Percentiles rank a stretch among this genome's conserved stretches.
These are phyloP conservation scores for Ochotona curzoniae DNA, from an alignment of 2,113 vertebrate genomes.

Conservation along the genomic window DNA sequence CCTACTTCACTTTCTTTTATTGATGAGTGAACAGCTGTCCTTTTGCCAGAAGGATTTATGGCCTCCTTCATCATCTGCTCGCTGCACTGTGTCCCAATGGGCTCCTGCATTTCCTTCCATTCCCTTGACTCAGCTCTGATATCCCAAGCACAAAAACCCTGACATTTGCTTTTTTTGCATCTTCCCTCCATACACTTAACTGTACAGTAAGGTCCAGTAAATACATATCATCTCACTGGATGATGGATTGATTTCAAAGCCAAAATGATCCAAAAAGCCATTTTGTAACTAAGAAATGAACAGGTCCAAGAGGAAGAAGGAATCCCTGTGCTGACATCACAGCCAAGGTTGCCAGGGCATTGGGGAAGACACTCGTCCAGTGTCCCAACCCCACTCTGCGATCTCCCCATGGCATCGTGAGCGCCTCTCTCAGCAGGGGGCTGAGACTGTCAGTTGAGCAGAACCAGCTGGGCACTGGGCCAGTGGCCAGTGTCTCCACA, in stretches of 20 bases:
- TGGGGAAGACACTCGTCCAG: too few relatives aligned
- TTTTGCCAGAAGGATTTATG: not conserved
- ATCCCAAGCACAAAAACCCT: not conserved
- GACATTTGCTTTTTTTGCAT: not conserved
- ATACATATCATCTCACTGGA: fast-evolving
- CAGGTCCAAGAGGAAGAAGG: not conserved
- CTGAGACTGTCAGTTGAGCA: not conserved
- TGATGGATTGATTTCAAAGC: not conserved
- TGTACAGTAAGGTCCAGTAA: fast-evolving
- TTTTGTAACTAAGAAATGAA: not conserved
- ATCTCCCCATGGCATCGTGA: not conserved
- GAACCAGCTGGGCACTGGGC: not conserved
- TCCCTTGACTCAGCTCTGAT: not conserved
- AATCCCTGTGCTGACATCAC: not conserved
- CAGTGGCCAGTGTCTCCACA: fast-evolving
- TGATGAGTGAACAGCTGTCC: not conserved
- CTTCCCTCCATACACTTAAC: not conserved
- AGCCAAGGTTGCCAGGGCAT: not conserved
- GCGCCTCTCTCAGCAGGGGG: not conserved
- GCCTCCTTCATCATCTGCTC: fast-evolving
- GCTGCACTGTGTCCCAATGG: not conserved
- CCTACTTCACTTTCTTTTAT: not conserved
- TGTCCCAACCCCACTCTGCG: not conserved
- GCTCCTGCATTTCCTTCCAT: not conserved
- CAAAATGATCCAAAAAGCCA: not conserved